Base-by-base conservation (phyloP, 2,113 vertebrate genomes). In the Thamnaconus septentrionalis region DNA sequence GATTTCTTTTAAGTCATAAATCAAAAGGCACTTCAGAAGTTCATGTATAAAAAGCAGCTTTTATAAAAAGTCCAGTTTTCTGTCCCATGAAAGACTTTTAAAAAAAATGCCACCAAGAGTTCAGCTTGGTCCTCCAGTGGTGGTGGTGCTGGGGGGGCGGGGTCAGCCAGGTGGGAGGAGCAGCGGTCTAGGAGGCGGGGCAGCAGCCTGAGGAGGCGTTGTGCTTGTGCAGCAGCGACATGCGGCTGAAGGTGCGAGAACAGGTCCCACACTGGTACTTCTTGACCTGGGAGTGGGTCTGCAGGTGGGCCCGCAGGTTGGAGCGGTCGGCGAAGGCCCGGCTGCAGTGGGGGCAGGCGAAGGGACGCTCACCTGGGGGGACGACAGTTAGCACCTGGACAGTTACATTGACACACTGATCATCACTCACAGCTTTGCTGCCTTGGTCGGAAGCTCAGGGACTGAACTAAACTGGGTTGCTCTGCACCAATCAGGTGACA, bases 221-320 rank as follows among this genome's bases (percentile, higher is more conserved):
- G 56, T 99, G 97, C 77, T 98, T 99, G 90, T 98, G 95, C 49
- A 98, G 94, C 80, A 99, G 92, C 4, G 96, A 98, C 97, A 99
- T 98, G 57, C 96, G 94, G 71, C 96, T 98, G 93, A 99, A 99
- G 92, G 96, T 98, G 69, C 96, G 93, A 4, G 95, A 92, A 67
- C 97, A 99, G 47, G 90, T 90, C 83, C 90, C 86, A 53, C 97
- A 99, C 83, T 96, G 96, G 89, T 99, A 99, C 90, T 98, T 98
- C 91, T 99, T 99, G 75, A 99, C 95, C 31, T 98, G 95, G 0
- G 96, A 97, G 88, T 99, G 97, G 53, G 97, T 99, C 92, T 99
- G 97, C 80, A 98, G 92, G 87, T 99, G 97, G 44, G 97, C 97
- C 0, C 97, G 92, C 66, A 99, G 94, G 90, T 99, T 99, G 63